phyloP scores from a whole-genome alignment of 1,140 invertebrate species.

The Bactericera cockerelli region DNA sequence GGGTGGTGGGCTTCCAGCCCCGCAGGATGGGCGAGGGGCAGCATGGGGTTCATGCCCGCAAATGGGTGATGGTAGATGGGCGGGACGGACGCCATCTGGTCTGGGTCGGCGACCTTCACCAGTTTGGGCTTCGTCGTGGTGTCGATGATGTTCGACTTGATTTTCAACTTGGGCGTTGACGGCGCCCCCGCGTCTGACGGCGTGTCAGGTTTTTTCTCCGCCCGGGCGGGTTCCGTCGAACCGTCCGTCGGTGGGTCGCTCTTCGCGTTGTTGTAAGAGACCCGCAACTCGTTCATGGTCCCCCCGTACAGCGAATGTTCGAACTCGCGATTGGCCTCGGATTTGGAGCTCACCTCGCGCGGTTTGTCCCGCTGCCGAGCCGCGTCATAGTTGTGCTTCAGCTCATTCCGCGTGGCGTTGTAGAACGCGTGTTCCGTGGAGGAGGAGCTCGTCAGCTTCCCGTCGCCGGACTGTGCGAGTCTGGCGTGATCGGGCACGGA shows the following conservation, averaged over 20 bases:
- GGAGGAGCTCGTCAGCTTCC: too few relatives aligned
- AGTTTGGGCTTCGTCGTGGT: slow-evolving; percentile 24
- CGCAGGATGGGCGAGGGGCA: background rate
- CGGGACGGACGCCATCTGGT: slow-evolving; percentile 36
- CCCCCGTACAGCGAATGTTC: background rate
- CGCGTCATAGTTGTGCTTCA: background rate
- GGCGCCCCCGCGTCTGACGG: slow-evolving; percentile 18
- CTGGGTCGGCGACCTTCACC: slow-evolving; percentile 27
- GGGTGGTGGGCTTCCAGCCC: slow-evolving; percentile 16
- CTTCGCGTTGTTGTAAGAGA: background rate
- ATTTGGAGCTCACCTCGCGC: background rate
- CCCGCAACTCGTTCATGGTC: slow-evolving; percentile 32
- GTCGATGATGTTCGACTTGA: slow-evolving; percentile 31
- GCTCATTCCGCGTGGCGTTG: background rate
- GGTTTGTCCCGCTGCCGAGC: background rate
- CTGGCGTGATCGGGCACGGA: too few relatives aligned
- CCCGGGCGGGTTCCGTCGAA: slow-evolving; percentile 8
- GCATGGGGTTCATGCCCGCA: background rate
- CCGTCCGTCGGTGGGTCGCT: background rate
- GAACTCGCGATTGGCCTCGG: background rate
- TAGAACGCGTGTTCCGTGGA: background rate
- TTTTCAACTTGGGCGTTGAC: slow-evolving; percentile 30
- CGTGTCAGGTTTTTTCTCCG: background rate
- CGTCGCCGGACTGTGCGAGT: too few relatives aligned
- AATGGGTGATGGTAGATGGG: slow-evolving; percentile 21